Percentiles rank a stretch among this genome's conserved stretches.
These are phyloP conservation scores for Coendou prehensilis DNA, from an alignment of 2,797 vertebrate genomes.

Conservation along the genomic window DNA sequence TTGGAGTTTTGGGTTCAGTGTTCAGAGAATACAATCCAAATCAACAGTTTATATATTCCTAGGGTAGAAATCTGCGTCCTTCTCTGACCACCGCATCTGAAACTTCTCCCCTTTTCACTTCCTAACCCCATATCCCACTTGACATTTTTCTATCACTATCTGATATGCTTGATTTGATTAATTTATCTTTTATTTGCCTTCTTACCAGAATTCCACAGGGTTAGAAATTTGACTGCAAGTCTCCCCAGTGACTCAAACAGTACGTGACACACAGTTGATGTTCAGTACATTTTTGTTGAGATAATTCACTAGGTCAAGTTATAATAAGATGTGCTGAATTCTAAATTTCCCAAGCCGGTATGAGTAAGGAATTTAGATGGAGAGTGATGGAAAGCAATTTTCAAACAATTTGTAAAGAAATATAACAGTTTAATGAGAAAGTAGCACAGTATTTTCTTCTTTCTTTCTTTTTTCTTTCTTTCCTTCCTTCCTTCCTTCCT, in stretches of 20 bases:
- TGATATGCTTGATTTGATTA: not conserved
- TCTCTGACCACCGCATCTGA: not conserved
- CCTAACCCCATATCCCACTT: not conserved
- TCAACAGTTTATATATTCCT: not conserved
- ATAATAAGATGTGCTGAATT: not conserved
- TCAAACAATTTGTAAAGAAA: not conserved
- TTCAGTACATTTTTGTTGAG: not conserved
- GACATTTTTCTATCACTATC: not conserved
- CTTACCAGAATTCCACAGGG: not conserved
- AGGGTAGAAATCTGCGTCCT: not conserved
- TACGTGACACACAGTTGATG: not conserved
- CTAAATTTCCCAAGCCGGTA: not conserved
- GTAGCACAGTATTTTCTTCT: not conserved
- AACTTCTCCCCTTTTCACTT: not conserved
- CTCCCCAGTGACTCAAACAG: accelerated
- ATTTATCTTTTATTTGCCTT: not conserved
- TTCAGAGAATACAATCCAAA: not conserved
- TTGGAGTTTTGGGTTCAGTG: not conserved
- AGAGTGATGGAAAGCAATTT: not conserved
- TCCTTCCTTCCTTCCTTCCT: not conserved
- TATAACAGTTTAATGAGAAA: not conserved
- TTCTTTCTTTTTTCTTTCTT: not conserved
- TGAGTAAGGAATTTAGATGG: not conserved
- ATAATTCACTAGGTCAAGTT: not conserved
- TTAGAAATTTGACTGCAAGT: not conserved